Conservation (phyloP, 2,888 invertebrate species). For the Drosophila phalerata region DNA sequence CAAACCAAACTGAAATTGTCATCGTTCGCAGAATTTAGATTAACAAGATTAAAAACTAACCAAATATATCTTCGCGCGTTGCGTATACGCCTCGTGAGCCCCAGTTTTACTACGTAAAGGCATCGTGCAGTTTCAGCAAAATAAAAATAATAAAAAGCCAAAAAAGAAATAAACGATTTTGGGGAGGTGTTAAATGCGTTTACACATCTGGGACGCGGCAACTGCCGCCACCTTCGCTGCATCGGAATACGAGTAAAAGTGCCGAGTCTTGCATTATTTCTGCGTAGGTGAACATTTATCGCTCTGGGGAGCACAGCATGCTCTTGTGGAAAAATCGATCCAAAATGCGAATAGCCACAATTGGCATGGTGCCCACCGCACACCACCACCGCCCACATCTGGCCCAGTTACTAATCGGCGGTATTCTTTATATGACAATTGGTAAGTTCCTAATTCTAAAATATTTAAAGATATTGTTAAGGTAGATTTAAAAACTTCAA, state of each 20-base stretch:
- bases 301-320: constrained; percentile 54
- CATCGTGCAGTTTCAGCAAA: constrained; percentile 41
- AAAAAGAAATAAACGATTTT: constrained; percentile 15
- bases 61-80: constrained; percentile 26
- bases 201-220: constrained; percentile 56
- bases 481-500: too few relatives aligned
- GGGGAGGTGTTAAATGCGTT: constrained; percentile 69
- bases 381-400: constrained; percentile 51
- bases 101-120: constrained; percentile 7
- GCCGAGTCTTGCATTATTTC: constrained; percentile 72
- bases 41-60: constrained; percentile 31
- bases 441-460: constrained; percentile 67
- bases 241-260: constrained; percentile 65
- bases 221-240: constrained; percentile 41
- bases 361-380: constrained; percentile 46
- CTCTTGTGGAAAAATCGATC: constrained; percentile 74
- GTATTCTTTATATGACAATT: constrained; percentile 73
- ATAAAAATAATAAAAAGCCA: constrained; percentile 18
- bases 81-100: constrained; percentile 62
- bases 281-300: constrained; percentile 75
- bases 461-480: not conserved
- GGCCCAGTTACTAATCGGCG: constrained; percentile 70
- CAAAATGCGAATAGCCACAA: constrained; percentile 70
- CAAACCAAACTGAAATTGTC: constrained; percentile 46
- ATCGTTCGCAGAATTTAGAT: constrained; percentile 58